Base-by-base conservation (phyloP, 2,797 vertebrate species). In the Crypturellus tataupa region DNA sequence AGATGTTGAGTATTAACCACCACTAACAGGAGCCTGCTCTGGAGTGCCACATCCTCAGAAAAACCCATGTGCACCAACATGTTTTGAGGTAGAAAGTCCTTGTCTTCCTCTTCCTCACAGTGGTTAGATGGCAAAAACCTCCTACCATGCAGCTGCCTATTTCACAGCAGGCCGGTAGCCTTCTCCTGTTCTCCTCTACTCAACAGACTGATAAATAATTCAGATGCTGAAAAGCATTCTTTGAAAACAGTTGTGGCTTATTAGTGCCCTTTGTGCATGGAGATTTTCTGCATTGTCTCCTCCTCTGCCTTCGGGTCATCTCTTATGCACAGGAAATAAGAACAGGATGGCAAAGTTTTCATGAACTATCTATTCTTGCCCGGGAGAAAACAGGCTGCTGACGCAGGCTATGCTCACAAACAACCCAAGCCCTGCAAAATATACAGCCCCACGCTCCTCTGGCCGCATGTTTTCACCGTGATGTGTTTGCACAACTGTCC, bases 381-480 rank as follows among this genome's bases (percentile, higher is more conserved):
- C 89, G 87, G 82, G 89, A 95, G 89, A 78, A 95, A 92, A 73
- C 0, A 89, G 65, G 64, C 46, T 89, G 95, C 94, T 96, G 96
- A 95, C 83, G 93, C 96, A 95, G 93, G 27, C 78, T 68, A 14
- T 1, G 8, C 64, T 80, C 64, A 67, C 46, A 71, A 89, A 80
- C 80, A 90, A 33, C 10, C 87, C 92, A 89, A 94, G 87, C 62
- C 16, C 78, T 90, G 27, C 33, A 68, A 87, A 95, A 89, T n/a
- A 53, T 15, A 87, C 39, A 86, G 59, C 31, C 35, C 60, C 68
- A 19, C 0, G 2, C 71, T 94, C 31, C 46, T 83, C 76, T 86
- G 78, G 85, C 87, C 78, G 71, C 12, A 35, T 18, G 0, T 56
- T 86, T 63, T 91, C 75, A 1, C 80, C 56, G 25, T 4, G 6